Evolutionary conservation across 2,888 invertebrate species (phyloP).

Genomic region (Brenthis hecate): DNA sequence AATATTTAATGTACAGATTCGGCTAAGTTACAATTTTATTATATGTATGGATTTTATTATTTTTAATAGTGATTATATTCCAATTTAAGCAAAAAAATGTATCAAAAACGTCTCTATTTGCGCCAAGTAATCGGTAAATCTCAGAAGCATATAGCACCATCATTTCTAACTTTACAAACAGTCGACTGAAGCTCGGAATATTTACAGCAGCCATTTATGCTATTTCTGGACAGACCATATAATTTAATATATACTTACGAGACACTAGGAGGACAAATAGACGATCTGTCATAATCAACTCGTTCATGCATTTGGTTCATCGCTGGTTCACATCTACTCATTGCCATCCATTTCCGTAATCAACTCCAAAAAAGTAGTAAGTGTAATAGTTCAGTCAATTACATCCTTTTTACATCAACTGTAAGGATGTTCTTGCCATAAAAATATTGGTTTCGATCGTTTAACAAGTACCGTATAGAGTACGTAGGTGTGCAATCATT

Average conservation of each 20-base stretch:
- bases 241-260: conserved; percentile 1
- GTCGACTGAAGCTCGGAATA: not conserved
- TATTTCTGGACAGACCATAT: conserved; percentile 8
- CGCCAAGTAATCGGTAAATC: too few species aligned
- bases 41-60: not conserved
- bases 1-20: too few species aligned
- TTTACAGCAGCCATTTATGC: not conserved
- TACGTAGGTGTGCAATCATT: conserved; percentile 40
- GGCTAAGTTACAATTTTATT: too few species aligned
- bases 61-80: not conserved
- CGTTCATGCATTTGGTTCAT: conserved; percentile 24
- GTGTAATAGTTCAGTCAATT: not conserved
- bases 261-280: not conserved
- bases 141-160: too few species aligned
- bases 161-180: too few species aligned
- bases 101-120: too few species aligned
- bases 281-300: conserved; percentile 33
- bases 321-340: conserved; percentile 13
- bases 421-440: conserved; percentile 7
- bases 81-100: too few species aligned
- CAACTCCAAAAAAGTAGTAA: not conserved
- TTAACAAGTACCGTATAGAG: not conserved
- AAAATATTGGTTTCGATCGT: not conserved
- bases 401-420: not conserved
- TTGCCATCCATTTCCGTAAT: conserved; percentile 6